phyloP scores from a whole-genome alignment of 2,113 vertebrate species.

The Terrapene triunguis region DNA sequence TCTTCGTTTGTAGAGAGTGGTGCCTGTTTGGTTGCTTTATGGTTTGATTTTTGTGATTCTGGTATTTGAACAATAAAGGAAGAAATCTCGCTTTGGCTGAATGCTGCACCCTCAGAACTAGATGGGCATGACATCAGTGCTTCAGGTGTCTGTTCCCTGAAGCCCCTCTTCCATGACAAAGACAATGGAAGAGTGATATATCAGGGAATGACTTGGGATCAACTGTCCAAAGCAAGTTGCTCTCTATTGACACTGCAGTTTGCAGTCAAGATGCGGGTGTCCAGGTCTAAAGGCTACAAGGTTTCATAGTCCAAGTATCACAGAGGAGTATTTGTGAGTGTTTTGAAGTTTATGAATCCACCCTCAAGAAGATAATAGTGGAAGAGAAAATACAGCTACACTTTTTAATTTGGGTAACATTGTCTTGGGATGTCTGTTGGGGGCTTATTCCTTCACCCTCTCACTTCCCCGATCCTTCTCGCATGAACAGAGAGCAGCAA shows the following conservation, averaged over 20 bases:
- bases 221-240: neutral
- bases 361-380: neutral
- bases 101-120: neutral
- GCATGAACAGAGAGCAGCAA: too few relatives aligned
- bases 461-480: too few relatives aligned
- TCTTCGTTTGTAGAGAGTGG: neutral
- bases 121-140: neutral
- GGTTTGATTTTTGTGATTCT: neutral
- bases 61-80: slow-evolving; percentile 31
- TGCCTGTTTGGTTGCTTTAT: neutral
- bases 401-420: neutral
- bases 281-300: neutral
- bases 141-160: neutral
- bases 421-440: neutral
- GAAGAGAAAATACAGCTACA: neutral
- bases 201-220: neutral
- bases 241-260: neutral
- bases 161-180: neutral
- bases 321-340: neutral
- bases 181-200: neutral
- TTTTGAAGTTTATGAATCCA: neutral
- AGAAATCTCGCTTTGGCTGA: neutral
- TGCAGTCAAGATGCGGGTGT: neutral
- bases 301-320: neutral
- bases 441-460: too few relatives aligned